Base-by-base conservation (phyloP, 2,797 vertebrate genomes). In the Valencia hispanica region DNA sequence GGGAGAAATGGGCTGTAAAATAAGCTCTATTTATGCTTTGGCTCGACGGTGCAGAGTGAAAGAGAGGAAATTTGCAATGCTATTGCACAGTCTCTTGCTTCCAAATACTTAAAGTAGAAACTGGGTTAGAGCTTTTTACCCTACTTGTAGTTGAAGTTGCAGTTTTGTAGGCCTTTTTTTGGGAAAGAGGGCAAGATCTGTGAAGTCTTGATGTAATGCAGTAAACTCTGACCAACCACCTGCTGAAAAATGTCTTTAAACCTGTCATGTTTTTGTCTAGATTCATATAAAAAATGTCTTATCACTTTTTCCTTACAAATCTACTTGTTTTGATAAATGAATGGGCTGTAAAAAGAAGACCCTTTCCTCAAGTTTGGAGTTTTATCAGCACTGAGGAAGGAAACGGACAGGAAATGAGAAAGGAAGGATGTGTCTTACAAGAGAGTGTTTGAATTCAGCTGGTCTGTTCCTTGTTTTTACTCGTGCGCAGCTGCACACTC, bases 341-440 rank as follows among this genome's bases (percentile, higher is more conserved):
- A 71, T 11, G 20, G 39, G 18, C 63, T 3, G 59, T 22, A 36
- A 72, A 78, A 68, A 43, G 39, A 68, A 41, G 59, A 69, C 15
- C 84, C 73, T 86, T 80, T 90, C 75, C 87, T 85, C 65, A 80
- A 91, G 79, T 75, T 88, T 74, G 48, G 70, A 45, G 43, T 79
- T 79, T 73, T 68, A 80, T 91, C 83, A 73, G 76, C 77, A 57
- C 59, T 1, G 79, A 83, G 89, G 85, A 92, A 90, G 88, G 86
- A 92, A 89, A 78, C 36, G n/a, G 79, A 79, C 34, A 68, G 85
- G 86, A 90, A 89, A 80, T 10, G 71, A 83, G 73, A 84, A 69
- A 74, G 90, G 90, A 92, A 93, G 92, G 90, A 93, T 89, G 87
- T 88, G 84, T 84, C 80, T 84, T 84, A 48, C 82, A 88, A 78